Evolutionary conservation across 1,140 invertebrate genomes (phyloP).

Genomic region (Zaprionus ornatus): DNA sequence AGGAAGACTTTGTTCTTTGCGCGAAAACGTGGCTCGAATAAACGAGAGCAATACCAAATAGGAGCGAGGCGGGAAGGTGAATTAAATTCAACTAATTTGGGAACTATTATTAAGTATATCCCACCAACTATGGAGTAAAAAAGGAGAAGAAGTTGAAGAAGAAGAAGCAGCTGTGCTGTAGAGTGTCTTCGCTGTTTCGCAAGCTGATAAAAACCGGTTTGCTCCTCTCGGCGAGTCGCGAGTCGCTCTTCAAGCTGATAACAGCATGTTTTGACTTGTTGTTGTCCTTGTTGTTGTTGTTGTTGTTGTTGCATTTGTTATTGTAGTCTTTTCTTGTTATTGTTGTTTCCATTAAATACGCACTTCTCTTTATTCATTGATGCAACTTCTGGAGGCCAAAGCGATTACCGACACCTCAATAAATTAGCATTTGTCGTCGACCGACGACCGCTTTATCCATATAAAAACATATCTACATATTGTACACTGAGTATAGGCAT

Average conservation of each 20-base stretch:
- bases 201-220: conserved; percentile 78
- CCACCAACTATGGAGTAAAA: no score
- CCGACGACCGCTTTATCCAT: conserved; percentile 12
- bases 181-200: conserved; percentile 50
- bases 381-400: conserved; percentile 30
- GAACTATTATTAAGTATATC: background rate
- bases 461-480: background rate
- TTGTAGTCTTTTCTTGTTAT: conserved; percentile 22
- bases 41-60: conserved; percentile 30
- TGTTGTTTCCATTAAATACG: conserved; percentile 22
- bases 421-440: conserved; percentile 44
- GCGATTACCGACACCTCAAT: conserved; percentile 42
- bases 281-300: conserved; percentile 44
- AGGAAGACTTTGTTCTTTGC: conserved; percentile 45
- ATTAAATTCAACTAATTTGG: conserved; percentile 45
- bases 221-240: background rate
- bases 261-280: conserved; percentile 18
- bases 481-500: background rate
- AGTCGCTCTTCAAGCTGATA: conserved; percentile 44
- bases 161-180: conserved; percentile 12
- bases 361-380: conserved; percentile 38
- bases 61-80: background rate
- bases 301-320: conserved; percentile 38
- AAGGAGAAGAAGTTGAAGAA: conserved; percentile 25
- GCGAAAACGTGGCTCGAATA: conserved; percentile 48